Conservation (phyloP, 2,113 vertebrate genomes). For the Oreotrochilus melanogaster region DNA sequence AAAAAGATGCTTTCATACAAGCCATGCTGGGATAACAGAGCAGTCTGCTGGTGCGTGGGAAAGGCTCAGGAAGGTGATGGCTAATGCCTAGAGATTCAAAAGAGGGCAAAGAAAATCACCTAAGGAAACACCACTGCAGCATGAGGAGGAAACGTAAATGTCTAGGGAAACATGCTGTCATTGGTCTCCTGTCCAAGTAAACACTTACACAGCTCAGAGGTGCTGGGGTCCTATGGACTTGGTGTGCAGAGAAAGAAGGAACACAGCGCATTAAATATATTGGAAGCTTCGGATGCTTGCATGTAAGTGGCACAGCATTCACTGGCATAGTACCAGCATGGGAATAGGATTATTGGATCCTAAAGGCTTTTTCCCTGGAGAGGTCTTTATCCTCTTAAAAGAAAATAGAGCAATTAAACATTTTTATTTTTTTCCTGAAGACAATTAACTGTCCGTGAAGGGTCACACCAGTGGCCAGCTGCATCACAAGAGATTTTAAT, state of each 20-base stretch:
- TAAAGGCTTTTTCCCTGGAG: constrained; percentile 48
- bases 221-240: background rate
- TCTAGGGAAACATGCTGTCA: background rate
- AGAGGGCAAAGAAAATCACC: background rate
- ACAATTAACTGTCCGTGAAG: constrained; percentile 39
- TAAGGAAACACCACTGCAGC: background rate
- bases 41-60: rapidly evolving
- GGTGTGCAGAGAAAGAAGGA: background rate
- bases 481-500: constrained; percentile 25
- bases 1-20: background rate
- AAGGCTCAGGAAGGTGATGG: background rate
- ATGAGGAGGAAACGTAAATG: background rate
- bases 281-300: background rate
- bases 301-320: background rate
- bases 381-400: constrained; percentile 65
- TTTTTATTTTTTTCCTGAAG: background rate
- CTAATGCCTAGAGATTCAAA: background rate
- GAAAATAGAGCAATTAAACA: constrained; percentile 55
- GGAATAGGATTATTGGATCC: constrained; percentile 60
- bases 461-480: background rate
- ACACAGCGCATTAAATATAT: background rate
- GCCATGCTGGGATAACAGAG: background rate
- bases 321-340: background rate
- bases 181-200: background rate
- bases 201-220: background rate